Evolutionary conservation across 2,797 vertebrate genomes (phyloP).

Genomic region (Acanthiza pusilla): DNA sequence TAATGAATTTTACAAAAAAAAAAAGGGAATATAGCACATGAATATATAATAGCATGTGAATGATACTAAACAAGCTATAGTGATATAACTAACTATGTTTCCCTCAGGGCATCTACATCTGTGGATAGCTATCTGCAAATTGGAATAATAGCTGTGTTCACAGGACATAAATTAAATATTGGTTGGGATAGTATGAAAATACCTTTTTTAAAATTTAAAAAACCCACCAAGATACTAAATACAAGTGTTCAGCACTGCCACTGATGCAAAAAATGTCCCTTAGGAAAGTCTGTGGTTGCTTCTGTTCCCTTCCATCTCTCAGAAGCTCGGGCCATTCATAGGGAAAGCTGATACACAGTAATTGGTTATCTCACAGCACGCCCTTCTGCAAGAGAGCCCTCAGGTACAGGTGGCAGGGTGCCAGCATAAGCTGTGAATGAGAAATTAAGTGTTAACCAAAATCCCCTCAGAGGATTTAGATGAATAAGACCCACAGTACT

Average conservation of each 20-base stretch:
- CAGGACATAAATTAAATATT: background rate
- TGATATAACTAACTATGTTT: background rate
- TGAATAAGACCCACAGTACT: conserved; percentile 19
- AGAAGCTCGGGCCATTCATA: background rate
- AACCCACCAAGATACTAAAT: background rate
- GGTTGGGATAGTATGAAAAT: background rate
- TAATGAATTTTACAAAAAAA: background rate
- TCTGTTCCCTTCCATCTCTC: background rate
- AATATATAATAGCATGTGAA: background rate
- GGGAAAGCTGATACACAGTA: background rate
- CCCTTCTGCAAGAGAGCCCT: background rate
- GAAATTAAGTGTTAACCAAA: conserved; percentile 50
- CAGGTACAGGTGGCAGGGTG: conserved; percentile 44
- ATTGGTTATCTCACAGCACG: background rate
- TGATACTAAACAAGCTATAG: background rate
- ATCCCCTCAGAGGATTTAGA: background rate
- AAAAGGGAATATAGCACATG: background rate
- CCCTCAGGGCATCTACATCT: background rate
- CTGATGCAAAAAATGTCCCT: background rate
- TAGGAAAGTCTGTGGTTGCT: background rate
- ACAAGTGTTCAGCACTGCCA: background rate
- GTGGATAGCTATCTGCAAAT: background rate
- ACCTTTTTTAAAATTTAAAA: too few species aligned
- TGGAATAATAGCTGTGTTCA: background rate
- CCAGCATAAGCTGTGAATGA: conserved; percentile 43